Conservation (phyloP, 2,888 invertebrate genomes). For the Macrosiphum euphorbiae region DNA sequence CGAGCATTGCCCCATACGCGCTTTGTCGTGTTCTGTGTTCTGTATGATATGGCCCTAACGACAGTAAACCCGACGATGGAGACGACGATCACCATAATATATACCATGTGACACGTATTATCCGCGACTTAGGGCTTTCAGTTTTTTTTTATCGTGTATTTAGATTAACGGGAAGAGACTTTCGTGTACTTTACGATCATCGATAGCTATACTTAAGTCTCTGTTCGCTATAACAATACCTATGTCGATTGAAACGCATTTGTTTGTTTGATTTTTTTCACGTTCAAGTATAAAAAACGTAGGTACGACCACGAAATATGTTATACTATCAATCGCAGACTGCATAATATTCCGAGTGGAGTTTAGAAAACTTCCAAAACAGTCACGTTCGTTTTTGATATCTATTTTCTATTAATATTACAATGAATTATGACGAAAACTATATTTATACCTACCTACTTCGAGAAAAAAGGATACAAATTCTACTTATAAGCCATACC, state of each 20-base stretch:
- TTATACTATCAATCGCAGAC: not conserved
- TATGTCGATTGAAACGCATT: not conserved
- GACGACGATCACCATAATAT: not conserved
- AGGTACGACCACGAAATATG: not conserved
- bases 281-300: not conserved
- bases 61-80: not conserved
- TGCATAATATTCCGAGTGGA: not conserved
- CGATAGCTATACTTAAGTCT: not conserved
- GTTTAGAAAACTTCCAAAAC: not conserved
- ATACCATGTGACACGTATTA: not conserved
- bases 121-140: not conserved
- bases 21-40: not conserved
- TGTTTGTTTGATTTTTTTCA: not conserved
- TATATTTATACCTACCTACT: not conserved
- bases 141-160: not conserved
- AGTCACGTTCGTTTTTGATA: slow-evolving; percentile 27
- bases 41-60: not conserved
- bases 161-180: not conserved
- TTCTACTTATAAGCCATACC: not conserved
- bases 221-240: not conserved
- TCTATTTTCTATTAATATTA: not conserved
- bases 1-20: slow-evolving; percentile 12
- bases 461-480: not conserved
- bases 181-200: not conserved
- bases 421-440: not conserved